phyloP scores from a whole-genome alignment of 2,888 invertebrate species.

The Brachylomia viminalis region DNA sequence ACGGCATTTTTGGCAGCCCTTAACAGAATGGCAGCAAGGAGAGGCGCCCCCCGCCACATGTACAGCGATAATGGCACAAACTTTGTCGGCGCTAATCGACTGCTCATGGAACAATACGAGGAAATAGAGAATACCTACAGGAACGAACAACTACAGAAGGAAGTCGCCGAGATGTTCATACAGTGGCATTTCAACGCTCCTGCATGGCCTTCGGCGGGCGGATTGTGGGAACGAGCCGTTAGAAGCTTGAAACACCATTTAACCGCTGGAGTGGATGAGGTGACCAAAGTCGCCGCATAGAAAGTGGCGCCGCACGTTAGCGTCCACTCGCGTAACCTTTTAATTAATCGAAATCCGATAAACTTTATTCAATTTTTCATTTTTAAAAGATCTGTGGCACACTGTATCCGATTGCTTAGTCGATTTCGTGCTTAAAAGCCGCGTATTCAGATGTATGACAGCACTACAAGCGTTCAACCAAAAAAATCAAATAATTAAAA shows the following conservation, averaged over 20 bases:
- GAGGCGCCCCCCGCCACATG: slow-evolving; percentile 9
- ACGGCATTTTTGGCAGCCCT: slow-evolving; percentile 19
- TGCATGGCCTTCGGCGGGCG: slow-evolving; percentile 9
- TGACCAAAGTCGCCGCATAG: too few relatives aligned
- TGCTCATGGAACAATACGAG: slow-evolving; percentile 7
- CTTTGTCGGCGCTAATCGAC: slow-evolving; percentile 16
- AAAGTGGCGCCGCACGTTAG: too few relatives aligned
- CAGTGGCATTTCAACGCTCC: not conserved
- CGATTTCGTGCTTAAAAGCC: too few relatives aligned
- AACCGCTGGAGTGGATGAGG: too few relatives aligned
- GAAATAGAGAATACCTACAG: not conserved
- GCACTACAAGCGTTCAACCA: too few relatives aligned
- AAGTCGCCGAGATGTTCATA: not conserved
- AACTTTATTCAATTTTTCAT: too few relatives aligned
- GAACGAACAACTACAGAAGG: not conserved
- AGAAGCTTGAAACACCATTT: slow-evolving; percentile 10
- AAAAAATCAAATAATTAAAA: too few relatives aligned
- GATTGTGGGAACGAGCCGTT: not conserved
- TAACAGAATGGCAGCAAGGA: slow-evolving; percentile 24
- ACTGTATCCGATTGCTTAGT: too few relatives aligned
- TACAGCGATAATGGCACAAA: slow-evolving; percentile 27
- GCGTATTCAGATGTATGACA: too few relatives aligned
- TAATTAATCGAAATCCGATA: too few relatives aligned
- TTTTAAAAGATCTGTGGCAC: too few relatives aligned
- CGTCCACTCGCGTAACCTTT: too few relatives aligned